Evolutionary conservation across 2,888 invertebrate species (phyloP).

Genomic region (Mesoligia furuncula): DNA sequence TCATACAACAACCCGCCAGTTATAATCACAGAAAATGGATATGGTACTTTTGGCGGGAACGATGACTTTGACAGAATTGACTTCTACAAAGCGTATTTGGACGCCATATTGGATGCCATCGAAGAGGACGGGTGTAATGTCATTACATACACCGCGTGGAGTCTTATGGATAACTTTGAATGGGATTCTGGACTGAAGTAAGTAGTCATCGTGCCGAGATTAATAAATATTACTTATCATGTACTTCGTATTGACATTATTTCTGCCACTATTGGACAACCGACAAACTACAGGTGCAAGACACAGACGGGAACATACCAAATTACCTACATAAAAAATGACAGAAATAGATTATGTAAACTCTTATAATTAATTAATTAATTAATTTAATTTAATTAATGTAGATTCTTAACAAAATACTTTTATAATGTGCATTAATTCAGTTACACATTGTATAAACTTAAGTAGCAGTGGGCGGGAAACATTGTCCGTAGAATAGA

Average conservation of each 20-base stretch:
- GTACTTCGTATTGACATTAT: background rate
- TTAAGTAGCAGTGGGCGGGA: background rate
- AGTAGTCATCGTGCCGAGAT: background rate
- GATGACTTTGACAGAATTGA: constrained; percentile 82
- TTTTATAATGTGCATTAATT: background rate
- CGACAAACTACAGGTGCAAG: background rate
- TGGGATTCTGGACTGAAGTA: constrained; percentile 77
- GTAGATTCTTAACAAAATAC: background rate
- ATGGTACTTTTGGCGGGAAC: constrained; percentile 81
- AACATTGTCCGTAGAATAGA: background rate
- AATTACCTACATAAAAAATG: background rate
- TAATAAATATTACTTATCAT: background rate
- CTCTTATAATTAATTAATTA: too few species aligned
- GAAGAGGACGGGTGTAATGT: constrained; percentile 78
- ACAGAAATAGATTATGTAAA: background rate
- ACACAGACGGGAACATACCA: background rate
- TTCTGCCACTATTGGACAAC: background rate
- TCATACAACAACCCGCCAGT: constrained; percentile 89
- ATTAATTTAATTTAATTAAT: too few species aligned
- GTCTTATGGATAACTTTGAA: constrained; percentile 85
- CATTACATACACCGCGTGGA: constrained; percentile 80
- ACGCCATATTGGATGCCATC: constrained; percentile 77
- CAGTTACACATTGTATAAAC: background rate
- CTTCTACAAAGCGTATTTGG: constrained; percentile 78
- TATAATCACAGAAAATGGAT: constrained; percentile 91